Evolutionary conservation across 2,797 vertebrate species (phyloP), one percentile per base, ranked within the genome.

Genomic region (Megaceryle alcyon): DNA sequence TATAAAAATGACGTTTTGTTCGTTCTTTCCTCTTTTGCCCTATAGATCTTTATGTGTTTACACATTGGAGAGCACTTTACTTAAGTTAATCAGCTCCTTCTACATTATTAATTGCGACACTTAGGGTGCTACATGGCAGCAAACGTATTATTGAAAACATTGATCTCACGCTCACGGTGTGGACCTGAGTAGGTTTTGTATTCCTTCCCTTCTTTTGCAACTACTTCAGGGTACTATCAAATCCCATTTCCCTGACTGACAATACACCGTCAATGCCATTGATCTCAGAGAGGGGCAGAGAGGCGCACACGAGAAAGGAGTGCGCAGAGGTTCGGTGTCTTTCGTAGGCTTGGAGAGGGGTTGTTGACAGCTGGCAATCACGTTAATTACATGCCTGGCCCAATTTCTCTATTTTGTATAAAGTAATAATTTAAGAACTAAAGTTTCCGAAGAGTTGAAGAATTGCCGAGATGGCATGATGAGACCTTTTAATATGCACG

Each of bases 71-170:
- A 97, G 93, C 97, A 97, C 97, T 97, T 97, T 96, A 97, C 97
- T 97, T 97, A 97, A 98, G 97, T 97, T 97, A 98, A 97, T 98
- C 97, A 97, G 94, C 92, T 91, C 77, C 94, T 94, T 97, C 95
- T 98, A 93, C 97, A 97, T 98, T 98, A 98, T 98, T 98, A 98
- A 98, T 98, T 97, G 97, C 51, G 60, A 94, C 96, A 96, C 95
- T 95, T 96, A 89, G 96, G 97, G 97, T 90, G 92, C 94, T 88
- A 39, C 91, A 65, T 60, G 91, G 94, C 70, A 6, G 96, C 94
- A 94, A 92, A 86, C 59, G 43, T 94, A 86, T 96, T 91, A 91
- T 95, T 95, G 96, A 93, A 94, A 96, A 54, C 97, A 97, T 95
- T 97, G 97, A 97, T 98, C 97, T 88, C 90, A 17, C 51, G 20